Evolutionary conservation across 2,113 vertebrate species (phyloP), one percentile per base, ranked within the genome.

Genomic region (Dasyornis broadbenti): DNA sequence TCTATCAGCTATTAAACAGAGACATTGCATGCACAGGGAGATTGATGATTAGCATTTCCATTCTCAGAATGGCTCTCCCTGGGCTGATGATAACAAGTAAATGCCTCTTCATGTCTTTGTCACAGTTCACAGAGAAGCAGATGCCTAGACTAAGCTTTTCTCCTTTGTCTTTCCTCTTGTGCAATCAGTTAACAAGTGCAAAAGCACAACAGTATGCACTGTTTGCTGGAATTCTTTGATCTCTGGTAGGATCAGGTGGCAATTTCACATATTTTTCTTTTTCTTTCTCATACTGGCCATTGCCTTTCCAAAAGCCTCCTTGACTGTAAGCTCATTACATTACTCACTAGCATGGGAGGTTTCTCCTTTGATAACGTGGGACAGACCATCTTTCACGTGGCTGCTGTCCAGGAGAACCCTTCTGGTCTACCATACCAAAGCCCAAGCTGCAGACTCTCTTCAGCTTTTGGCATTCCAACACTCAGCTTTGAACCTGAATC

Each of bases 1-100:
- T 98, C 98, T 99, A 99, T 99, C 99, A 99, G 99, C 98, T 98
- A 98, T 99, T 99, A 99, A 99, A 99, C 99, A 99, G 99, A 99
- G 99, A 98, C 98, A 76, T 97, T 96, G 97, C 97, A 95, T 95
- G 98, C 98, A 97, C 90, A 85, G 96, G 97, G 98, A 99, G 99
- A 99, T 99, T 98, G 98, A 99, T 99, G 99, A 99, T 98, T 98
- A 98, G 98, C 98, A 98, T 98, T 98, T 98, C 98, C 96, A 92
- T 98, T 98, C 98, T 98, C 97, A 97, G 97, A 98, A 98, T 44
- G 96, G 98, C 97, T 98, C 95, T 98, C 97, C 96, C 97, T 97
- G 97, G 96, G 95, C 97, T 95, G 97, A 97, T 75, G 98, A 98
- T 98, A 98, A 98, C 98, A 97, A 96, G 96, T 96, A 97, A 96